Conservation (phyloP, 1,140 invertebrate species). For the Mesaphorura yosii region DNA sequence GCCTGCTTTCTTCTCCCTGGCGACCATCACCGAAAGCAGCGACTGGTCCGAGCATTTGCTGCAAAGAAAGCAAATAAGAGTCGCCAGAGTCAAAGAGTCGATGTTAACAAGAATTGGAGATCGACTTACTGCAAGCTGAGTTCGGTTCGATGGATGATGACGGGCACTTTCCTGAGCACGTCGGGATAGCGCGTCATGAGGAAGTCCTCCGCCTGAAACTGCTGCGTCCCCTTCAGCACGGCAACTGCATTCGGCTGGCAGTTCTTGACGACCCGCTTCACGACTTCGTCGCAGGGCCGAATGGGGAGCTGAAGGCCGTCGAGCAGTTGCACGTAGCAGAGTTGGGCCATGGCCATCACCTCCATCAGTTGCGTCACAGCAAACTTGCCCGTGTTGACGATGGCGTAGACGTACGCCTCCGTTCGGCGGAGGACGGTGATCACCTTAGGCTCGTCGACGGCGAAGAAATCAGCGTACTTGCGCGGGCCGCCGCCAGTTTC, state of each 20-base stretch:
- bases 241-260: too few species aligned
- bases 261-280: too few species aligned
- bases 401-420: not conserved
- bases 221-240: too few species aligned
- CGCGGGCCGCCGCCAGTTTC: too few species aligned
- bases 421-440: not conserved
- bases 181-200: constrained; percentile 6
- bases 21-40: too few species aligned
- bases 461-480: not conserved
- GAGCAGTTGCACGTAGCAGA: not conserved
- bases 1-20: too few species aligned
- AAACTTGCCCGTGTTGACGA: not conserved
- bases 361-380: not conserved
- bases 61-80: too few species aligned
- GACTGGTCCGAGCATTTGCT: too few species aligned
- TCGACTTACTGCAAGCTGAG: constrained; percentile 4
- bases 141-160: not conserved
- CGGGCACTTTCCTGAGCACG: constrained; percentile 6
- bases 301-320: too few species aligned
- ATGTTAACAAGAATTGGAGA: not conserved
- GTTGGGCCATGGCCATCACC: not conserved
- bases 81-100: too few species aligned
- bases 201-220: constrained; percentile 1
- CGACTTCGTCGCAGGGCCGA: too few species aligned
- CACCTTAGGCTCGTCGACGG: not conserved